Conservation (phyloP, 1,140 invertebrate genomes). For the Drosophila equinoxialis region DNA sequence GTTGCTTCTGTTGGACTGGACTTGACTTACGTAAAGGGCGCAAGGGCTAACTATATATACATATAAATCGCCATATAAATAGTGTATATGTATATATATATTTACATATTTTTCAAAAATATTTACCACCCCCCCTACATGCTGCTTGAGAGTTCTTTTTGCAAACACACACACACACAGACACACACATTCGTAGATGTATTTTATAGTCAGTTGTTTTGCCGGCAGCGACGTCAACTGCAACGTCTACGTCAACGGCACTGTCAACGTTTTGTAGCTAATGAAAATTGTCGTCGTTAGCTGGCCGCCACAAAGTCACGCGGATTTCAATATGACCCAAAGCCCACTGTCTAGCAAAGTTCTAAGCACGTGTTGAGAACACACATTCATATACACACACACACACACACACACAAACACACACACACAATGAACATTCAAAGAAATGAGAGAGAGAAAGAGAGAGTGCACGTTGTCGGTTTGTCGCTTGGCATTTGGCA, state of each 20-base stretch:
- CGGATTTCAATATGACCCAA: constrained; percentile 82
- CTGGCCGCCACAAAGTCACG: constrained; percentile 74
- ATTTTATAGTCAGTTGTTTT: constrained; percentile 18
- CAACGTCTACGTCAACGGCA: constrained; percentile 25
- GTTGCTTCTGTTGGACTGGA: constrained; percentile 30
- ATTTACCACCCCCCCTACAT: constrained; percentile 6
- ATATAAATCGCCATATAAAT: constrained; percentile 12
- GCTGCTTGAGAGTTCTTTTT: not conserved
- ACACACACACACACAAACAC: constrained; percentile 29
- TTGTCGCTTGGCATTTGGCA: constrained; percentile 50
- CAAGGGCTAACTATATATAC: constrained; percentile 13
- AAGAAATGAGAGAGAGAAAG: constrained; percentile 29
- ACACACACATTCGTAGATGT: not conserved
- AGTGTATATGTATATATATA: constrained; percentile 29
- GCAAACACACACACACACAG: too few species aligned
- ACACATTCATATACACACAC: constrained; percentile 60
- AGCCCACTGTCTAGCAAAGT: constrained; percentile 80
- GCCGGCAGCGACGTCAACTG: constrained; percentile 23
- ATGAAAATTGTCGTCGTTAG: constrained; percentile 30
- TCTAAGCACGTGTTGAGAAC: constrained; percentile 82
- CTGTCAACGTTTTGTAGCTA: constrained; percentile 23
- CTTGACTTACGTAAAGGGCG: constrained; percentile 58
- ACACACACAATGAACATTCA: not conserved
- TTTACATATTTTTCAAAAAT: not conserved
- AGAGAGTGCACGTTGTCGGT: constrained; percentile 56